These are phyloP conservation scores for Xylocopa sonorina DNA, from an alignment of 1,140 invertebrate species.

Conservation along the genomic window DNA sequence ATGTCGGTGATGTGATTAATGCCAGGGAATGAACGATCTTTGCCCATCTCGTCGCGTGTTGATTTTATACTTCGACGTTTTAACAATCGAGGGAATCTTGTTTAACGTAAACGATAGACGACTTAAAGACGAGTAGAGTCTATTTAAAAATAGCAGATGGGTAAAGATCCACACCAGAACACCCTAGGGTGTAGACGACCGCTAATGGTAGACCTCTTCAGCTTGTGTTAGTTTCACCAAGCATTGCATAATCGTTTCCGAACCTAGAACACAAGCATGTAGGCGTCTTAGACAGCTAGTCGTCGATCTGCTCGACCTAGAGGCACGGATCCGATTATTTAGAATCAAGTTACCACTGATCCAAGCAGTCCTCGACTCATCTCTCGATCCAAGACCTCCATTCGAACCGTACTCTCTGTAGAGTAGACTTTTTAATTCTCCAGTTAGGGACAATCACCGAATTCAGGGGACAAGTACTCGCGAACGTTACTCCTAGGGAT, in stretches of 20 bases:
- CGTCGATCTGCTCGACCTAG: conserved; percentile 48
- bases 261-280: conserved; percentile 2
- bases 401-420: no score
- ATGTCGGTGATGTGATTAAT: neutral
- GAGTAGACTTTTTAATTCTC: neutral
- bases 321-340: conserved; percentile 44
- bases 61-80: no score
- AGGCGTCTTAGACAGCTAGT: conserved; percentile 48
- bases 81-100: neutral
- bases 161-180: neutral
- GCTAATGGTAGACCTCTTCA: conserved; percentile 18
- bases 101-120: neutral
- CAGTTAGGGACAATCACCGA: neutral
- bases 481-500: neutral
- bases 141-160: neutral
- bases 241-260: neutral
- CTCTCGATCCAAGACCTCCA: conserved; percentile 39
- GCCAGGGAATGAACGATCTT: neutral
- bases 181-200: neutral
- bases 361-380: conserved; percentile 77
- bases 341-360: conserved; percentile 77
- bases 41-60: neutral
- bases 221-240: neutral
- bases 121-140: neutral
- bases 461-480: neutral